These are phyloP conservation scores for Anguilla anguilla DNA, from an alignment of 2,797 vertebrate species.

Conservation along the genomic window DNA sequence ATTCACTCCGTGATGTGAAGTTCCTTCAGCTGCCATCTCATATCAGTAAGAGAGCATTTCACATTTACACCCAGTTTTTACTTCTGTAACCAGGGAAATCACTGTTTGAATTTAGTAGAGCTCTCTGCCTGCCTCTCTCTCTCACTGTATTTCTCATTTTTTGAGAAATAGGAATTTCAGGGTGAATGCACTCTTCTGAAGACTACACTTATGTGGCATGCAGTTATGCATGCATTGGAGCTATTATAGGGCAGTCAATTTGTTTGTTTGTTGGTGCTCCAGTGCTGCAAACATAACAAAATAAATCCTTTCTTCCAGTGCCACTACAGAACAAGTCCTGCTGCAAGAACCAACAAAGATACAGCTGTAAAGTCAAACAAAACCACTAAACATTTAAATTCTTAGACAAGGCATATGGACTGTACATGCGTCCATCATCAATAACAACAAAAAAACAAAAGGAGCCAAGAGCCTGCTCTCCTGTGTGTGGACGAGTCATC, in stretches of 20 bases:
- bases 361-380: not conserved
- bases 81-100: not conserved
- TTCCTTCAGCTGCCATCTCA: not conserved
- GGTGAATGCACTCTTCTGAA: conserved; percentile 13
- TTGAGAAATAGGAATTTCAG: not conserved
- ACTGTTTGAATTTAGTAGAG: not conserved
- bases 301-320: not conserved
- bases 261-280: not conserved
- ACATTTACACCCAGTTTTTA: not conserved
- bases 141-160: not conserved
- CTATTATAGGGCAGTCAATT: conserved; percentile 37
- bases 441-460: not conserved
- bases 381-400: not conserved
- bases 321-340: not conserved
- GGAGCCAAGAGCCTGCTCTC: not conserved
- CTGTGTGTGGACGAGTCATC: not conserved
- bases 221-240: conserved; percentile 31
- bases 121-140: not conserved
- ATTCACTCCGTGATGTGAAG: not conserved
- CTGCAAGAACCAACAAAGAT: not conserved
- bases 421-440: not conserved
- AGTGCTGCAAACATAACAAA: not conserved
- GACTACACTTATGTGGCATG: conserved; percentile 34
- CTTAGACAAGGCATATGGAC: not conserved
- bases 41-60: not conserved